Conservation (phyloP, 2,797 vertebrate genomes). For the Glyptemys insculpta region DNA sequence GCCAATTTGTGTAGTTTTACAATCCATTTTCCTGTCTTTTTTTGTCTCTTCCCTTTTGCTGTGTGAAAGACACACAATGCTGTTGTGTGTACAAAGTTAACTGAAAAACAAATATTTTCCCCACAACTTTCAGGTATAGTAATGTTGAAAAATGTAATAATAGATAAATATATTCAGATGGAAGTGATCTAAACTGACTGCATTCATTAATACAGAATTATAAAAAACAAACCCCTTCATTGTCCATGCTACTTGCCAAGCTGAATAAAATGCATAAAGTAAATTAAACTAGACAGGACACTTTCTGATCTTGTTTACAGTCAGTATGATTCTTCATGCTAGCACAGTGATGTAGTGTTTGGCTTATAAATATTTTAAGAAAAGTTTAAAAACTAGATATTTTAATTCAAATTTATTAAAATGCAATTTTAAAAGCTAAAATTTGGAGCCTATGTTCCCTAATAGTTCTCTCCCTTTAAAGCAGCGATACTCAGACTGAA, state of each 20-base stretch:
- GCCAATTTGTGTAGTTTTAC: neutral
- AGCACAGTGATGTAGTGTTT: neutral
- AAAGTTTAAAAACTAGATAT: slow-evolving; percentile 42
- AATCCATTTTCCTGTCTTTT: too few relatives aligned
- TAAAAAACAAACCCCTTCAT: neutral
- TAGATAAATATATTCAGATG: neutral
- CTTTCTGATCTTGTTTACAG: neutral
- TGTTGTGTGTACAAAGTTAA: neutral
- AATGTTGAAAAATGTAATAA: neutral
- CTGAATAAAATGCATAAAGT: neutral
- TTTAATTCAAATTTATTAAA: slow-evolving; percentile 31
- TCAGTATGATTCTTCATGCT: slow-evolving; percentile 30
- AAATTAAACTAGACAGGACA: neutral
- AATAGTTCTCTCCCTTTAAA: too few relatives aligned
- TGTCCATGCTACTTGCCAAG: neutral
- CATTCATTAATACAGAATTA: neutral
- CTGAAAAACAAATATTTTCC: neutral
- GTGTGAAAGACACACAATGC: neutral
- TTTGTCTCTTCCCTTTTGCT: too few relatives aligned
- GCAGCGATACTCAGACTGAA: too few relatives aligned
- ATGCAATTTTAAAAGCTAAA: slow-evolving; percentile 13
- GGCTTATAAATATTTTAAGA: neutral
- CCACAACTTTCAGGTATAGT: neutral
- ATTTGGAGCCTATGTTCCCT: neutral
- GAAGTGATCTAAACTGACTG: neutral